Evolutionary conservation across 92 coral and sea anemone genomes (phyloP).

Genomic region (Umimayanthus chanpuru): DNA sequence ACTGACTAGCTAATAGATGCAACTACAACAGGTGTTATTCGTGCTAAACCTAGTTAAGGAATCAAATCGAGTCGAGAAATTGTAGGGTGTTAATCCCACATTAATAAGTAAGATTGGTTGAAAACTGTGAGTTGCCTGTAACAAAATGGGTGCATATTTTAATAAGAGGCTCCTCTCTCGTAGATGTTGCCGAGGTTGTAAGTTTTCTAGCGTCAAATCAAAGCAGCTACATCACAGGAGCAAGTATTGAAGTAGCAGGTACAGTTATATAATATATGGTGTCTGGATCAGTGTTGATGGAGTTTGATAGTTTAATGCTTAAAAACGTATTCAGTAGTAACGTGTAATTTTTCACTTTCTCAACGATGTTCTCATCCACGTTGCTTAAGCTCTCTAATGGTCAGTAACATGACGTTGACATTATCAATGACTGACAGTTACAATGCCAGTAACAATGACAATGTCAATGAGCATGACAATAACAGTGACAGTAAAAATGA

Average conservation of each 20-base stretch:
- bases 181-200: constrained; percentile 90
- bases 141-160: too few relatives aligned
- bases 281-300: neutral
- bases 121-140: too few relatives aligned
- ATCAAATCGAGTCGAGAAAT: too few relatives aligned
- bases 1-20: too few relatives aligned
- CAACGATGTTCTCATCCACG: neutral
- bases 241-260: constrained; percentile 93
- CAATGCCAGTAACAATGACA: neutral
- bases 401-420: neutral
- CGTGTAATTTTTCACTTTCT: too few relatives aligned
- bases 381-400: neutral
- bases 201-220: constrained; percentile 83
- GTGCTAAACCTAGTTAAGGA: too few relatives aligned
- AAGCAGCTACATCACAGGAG: constrained; percentile 94
- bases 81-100: too few relatives aligned
- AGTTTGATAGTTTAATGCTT: neutral
- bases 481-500: neutral
- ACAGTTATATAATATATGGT: neutral
- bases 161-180: neutral
- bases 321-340: neutral
- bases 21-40: too few relatives aligned
- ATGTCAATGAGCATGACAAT: neutral
- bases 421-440: neutral
- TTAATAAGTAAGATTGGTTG: too few relatives aligned